These are phyloP conservation scores for Portevinia maculata DNA, from an alignment of 2,888 invertebrate species.

Conservation along the genomic window DNA sequence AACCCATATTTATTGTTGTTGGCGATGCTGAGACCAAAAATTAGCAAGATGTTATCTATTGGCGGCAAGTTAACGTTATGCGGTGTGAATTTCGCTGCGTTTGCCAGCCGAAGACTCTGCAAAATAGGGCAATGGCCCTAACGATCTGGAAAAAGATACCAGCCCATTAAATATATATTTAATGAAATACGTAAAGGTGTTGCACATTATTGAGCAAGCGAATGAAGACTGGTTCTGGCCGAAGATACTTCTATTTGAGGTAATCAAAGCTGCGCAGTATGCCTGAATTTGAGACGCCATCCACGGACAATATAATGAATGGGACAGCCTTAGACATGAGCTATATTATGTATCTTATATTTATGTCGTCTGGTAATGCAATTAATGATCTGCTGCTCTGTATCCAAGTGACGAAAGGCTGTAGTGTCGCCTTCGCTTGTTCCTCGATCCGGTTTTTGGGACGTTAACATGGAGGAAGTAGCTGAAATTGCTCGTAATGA, in stretches of 20 bases:
- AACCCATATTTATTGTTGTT: slow-evolving; percentile 64
- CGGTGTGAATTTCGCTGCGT: slow-evolving; percentile 62
- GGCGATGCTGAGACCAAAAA: slow-evolving; percentile 12
- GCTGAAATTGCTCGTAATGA: slow-evolving; percentile 5
- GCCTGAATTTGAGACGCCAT: slow-evolving; percentile 16
- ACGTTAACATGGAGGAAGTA: not conserved
- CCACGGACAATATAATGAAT: slow-evolving; percentile 37
- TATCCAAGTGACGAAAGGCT: slow-evolving; percentile 27
- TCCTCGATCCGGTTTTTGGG: slow-evolving; percentile 13
- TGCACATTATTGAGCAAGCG: slow-evolving; percentile 59
- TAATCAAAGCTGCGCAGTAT: slow-evolving; percentile 13
- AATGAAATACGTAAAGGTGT: slow-evolving; percentile 64
- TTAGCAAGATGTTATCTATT: slow-evolving; percentile 55
- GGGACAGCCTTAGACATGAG: slow-evolving; percentile 30
- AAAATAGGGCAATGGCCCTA: slow-evolving; percentile 67
- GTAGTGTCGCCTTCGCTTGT: slow-evolving; percentile 9
- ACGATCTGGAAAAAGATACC: slow-evolving; percentile 35
- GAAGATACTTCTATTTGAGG: slow-evolving; percentile 2
- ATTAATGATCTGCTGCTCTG: slow-evolving; percentile 24
- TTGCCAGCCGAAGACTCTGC: slow-evolving; percentile 11
- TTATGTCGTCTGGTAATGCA: slow-evolving; percentile 23
- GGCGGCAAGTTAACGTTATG: slow-evolving; percentile 50
- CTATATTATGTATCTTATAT: slow-evolving; percentile 22
- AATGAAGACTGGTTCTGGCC: slow-evolving; percentile 31
- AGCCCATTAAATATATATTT: slow-evolving; percentile 63